Percentiles rank a stretch among this genome's conserved stretches.
Evolutionary conservation across 2,888 invertebrate species (phyloP).

Genomic region (Bhutanitis thaidina): DNA sequence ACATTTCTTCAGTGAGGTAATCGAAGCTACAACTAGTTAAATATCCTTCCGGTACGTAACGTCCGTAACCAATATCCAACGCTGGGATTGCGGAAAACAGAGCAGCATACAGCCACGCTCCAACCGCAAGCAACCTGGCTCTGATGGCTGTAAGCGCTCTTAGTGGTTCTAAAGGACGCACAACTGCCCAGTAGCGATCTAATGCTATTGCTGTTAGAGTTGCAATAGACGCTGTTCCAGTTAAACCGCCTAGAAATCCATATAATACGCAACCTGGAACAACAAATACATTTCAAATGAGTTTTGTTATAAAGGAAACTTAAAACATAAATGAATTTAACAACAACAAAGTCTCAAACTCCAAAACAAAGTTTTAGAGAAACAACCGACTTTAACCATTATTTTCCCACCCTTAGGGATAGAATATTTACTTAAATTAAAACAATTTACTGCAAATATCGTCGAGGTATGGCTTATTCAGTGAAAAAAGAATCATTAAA

Average conservation of each 20-base stretch:
- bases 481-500: too few species aligned
- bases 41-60: conserved; percentile 91
- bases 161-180: conserved; percentile 85
- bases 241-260: conserved; percentile 89
- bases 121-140: conserved; percentile 80
- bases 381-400: too few species aligned
- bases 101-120: conserved; percentile 87
- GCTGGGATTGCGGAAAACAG: conserved; percentile 86
- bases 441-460: too few species aligned
- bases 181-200: conserved; percentile 91
- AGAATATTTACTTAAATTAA: too few species aligned
- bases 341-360: too few species aligned
- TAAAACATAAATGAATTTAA: too few species aligned
- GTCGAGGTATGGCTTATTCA: too few species aligned
- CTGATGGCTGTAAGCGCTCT: conserved; percentile 81
- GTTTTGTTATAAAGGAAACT: too few species aligned
- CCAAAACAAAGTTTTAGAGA: too few species aligned
- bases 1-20: conserved; percentile 84
- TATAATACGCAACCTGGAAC: conserved; percentile 87
- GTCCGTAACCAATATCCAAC: conserved; percentile 84
- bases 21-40: conserved; percentile 93
- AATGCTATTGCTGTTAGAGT: conserved; percentile 89
- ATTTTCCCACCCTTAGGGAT: too few species aligned
- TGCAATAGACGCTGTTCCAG: conserved; percentile 89
- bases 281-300: conserved; percentile 6